Evolutionary conservation across 2,888 invertebrate genomes (phyloP), one percentile per base, ranked within the genome.

Genomic region (Lasioglossum lativentre): DNA sequence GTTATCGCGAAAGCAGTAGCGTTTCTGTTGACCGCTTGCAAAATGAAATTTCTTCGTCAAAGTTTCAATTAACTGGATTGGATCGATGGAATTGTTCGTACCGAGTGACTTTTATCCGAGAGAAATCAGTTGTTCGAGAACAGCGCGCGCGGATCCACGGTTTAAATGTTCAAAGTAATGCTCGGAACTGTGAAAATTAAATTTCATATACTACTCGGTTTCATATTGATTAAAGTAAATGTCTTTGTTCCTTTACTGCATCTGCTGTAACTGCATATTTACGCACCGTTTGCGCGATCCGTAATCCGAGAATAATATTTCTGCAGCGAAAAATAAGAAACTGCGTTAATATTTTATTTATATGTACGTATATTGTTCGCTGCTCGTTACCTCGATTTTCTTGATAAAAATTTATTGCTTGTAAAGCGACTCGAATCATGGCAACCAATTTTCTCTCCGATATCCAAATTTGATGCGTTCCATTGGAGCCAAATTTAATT

Each of bases 51-150:
- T 47, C 47, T 73, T 47, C 72, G 72, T 23, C 72, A 34, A 73
- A 47, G 72, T 73, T 73, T 30, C 72, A 73, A 73, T 73, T 47
- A 73, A 47, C 23, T 34, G 47, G 23, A 47, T 73, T 34, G 47
- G 47, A 23, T 47, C 72, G 34, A 73, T 73, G 23, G 72, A 73
- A 73, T 47, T 47, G 47, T 72, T 72, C 72, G 27, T 45, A 30
- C 27, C 10, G 72, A 72, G 72, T 72, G 72, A 72, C 45, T 72
- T 72, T 72, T 72, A 72, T 72, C 72, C 72, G 45, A 45, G 72
- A 45, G 72, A 45, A 72, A 72, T 72, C 45, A 72, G 72, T 42
- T 30, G 19, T 72, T 30, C 40, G 27, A 2, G 74, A 38, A 56
- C 12, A 40, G 5, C 40, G 10, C 27, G 30, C 27, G 40, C 27